Evolutionary conservation across 2,797 vertebrate species (phyloP), one percentile per base, ranked within the genome.

Genomic region (Tokudaia tokunoshimensis): DNA sequence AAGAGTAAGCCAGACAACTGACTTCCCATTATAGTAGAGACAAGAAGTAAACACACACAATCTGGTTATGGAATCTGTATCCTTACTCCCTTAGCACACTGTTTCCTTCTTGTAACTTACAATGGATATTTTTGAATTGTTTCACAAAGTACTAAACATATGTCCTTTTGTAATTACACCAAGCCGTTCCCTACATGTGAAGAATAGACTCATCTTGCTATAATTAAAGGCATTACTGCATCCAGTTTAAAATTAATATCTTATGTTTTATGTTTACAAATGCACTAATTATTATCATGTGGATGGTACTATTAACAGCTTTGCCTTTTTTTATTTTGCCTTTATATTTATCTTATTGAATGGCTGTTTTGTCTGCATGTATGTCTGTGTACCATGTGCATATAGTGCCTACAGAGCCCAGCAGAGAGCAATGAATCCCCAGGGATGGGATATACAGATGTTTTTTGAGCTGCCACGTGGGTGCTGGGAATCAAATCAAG

Each of bases 51-150:
- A 76, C 22, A 93, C 44, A 82, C 9, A 61, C 24, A 20, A 19
- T 57, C 78, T 70, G 24, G 47, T n/a, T 82, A 26, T 12, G 3
- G 84, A 87, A 15, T 67, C 83, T 61, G 22, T 3, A 17, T 17
- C 24, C 29, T 44, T 19, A 34, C 8, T 41, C 22, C 11, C 14
- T 19, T 24, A 9, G 8, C 57, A 70, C 0, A 4, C 41, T 9
- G 3, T n/a, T 34, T 85, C 44, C 57, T 76, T 15, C 1, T 61
- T 82, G 9, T 82, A 52, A 89, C 52, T 92, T 95, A 92, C 50
- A 89, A 94, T 89, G 74, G 13, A 82, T 57, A 89, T 92, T 82
- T 86, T 72, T 89, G 59, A 61, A 76, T 92, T 92, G 75, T 82
- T 82, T 86, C 81, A 76, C 65, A 92, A 82, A 74, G 19, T 17